Evolutionary conservation across 2,888 invertebrate genomes (phyloP), one percentile per base, ranked within the genome.

Genomic region (Oconnorella tubifera): DNA sequence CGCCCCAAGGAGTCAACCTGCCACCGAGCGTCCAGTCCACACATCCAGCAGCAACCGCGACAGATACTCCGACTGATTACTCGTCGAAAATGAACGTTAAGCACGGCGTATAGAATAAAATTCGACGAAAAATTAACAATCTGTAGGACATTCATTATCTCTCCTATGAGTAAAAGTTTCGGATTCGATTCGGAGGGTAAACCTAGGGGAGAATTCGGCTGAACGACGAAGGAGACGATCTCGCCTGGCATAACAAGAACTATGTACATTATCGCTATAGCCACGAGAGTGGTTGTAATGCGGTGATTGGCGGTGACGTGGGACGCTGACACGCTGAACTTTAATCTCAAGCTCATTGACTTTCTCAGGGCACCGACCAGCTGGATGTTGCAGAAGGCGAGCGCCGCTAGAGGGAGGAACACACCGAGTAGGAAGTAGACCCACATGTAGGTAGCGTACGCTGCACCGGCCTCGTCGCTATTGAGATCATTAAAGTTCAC

Each of bases 211-310:
- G 40, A 40, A 19, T 19, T 14, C 19, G 28, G 59, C 50, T 50
- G 56, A 23, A 62, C 58, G 14, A 76, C 70, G 64, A 75, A 75
- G 64, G 74, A 72, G 10, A 77, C 74, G 48, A 78, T 75, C 67
- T 80, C 80, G 0, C 76, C 77, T 3, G 80, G 80, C 19, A 78
- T 76, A 25, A 80, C 80, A 3, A 80, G 71, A 23, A 78, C 73
- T 49, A 78, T 72, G 64, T 79, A 80, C 76, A 79, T 76, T 48
- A 77, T 74, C 1, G 78, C 77, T 31, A 80, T 79, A 19, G 76
- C 77, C 25, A 80, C 76, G 1, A 80, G 72, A 0, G 78, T 79
- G 6, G 75, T 68, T 3, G 80, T 80, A 40, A 80, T 68, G 1
- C 77, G 75, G 62, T 77, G 75, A 57, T 70, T 70, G 27, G 64